Conservation (phyloP, 2,888 invertebrate species). For the Shargacucullia verbasci region DNA sequence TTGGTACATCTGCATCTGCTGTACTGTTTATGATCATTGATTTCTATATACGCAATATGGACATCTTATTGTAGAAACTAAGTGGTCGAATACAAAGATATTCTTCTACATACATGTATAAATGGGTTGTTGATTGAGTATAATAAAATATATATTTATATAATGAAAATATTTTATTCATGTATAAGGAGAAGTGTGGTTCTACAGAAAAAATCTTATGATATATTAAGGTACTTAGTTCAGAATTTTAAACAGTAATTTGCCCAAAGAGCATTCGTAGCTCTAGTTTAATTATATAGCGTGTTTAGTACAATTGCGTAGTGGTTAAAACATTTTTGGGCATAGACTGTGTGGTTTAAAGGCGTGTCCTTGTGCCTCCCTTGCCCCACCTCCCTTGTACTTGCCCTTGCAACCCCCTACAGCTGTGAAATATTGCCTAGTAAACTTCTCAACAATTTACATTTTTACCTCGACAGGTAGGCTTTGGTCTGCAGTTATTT, state of each 20-base stretch:
- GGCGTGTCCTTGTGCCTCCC: constrained; percentile 52
- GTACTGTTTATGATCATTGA: background rate
- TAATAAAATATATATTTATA: background rate
- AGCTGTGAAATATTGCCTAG: constrained; percentile 36
- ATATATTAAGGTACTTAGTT: constrained; percentile 6
- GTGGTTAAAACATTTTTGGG: constrained; percentile 53
- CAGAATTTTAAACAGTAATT: constrained; percentile 20
- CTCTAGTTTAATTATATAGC: constrained; percentile 20
- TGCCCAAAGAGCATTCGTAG: constrained; percentile 24
- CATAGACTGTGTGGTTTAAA: constrained; percentile 35
- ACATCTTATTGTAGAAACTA: background rate
- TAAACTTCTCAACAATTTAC: constrained; percentile 33
- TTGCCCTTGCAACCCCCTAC: constrained; percentile 50
- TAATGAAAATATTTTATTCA: constrained; percentile 25
- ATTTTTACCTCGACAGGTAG: constrained; percentile 15
- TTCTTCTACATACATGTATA: background rate
- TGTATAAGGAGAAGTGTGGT: constrained; percentile 8
- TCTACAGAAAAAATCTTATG: background rate
- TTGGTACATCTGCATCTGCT: background rate
- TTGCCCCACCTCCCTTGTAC: constrained; percentile 43
- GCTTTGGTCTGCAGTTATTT: constrained; percentile 7
- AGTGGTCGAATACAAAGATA: background rate
- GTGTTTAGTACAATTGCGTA: constrained; percentile 49
- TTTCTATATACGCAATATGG: background rate
- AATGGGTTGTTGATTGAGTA: background rate